Evolutionary conservation across 2,113 vertebrate species (phyloP), one percentile per base, ranked within the genome.

Genomic region (Eurypyga helias): DNA sequence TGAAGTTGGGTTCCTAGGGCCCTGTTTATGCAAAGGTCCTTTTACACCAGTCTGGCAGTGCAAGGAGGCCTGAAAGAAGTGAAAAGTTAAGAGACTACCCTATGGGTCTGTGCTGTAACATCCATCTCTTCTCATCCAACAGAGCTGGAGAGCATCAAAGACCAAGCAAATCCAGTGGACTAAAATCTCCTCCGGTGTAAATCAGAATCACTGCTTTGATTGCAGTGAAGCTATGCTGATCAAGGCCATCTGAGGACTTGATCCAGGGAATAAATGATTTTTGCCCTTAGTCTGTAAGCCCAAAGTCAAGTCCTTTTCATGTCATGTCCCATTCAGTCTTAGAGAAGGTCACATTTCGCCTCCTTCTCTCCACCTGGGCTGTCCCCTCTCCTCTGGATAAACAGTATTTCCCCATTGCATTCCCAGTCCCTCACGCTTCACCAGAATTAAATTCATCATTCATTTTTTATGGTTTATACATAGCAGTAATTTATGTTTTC

Each of bases 381-480:
- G 94, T 97, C 97, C 89, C 94, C 82, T 97, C 76, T 29, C 18
- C 80, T 58, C 94, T 87, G 92, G 96, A 96, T 98, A 98, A 98
- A 98, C 98, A 98, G 95, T 78, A 69, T 97, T 96, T 94, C 95
- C 94, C 51, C 55, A 73, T 96, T 90, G 98, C 97, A 94, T 97
- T 96, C 93, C 94, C 90, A 81, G 80, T 97, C 96, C 96, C 98
- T 98, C 97, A 98, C 95, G 98, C 98, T 98, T 98, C 97, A 97
- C 97, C 97, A 98, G 98, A 98, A 98, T 98, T 98, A 98, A 98
- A 98, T 98, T 98, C 98, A 98, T 98, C 98, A 98, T 98, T 98
- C 98, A 98, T 98, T 98, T 98, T 98, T 98, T 98, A 98, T 98
- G 98, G 98, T 98, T 98, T 98, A 98, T 98, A 98, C 97, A 98